Conservation (phyloP, 2,888 invertebrate species). For the Trachelus stipa region DNA sequence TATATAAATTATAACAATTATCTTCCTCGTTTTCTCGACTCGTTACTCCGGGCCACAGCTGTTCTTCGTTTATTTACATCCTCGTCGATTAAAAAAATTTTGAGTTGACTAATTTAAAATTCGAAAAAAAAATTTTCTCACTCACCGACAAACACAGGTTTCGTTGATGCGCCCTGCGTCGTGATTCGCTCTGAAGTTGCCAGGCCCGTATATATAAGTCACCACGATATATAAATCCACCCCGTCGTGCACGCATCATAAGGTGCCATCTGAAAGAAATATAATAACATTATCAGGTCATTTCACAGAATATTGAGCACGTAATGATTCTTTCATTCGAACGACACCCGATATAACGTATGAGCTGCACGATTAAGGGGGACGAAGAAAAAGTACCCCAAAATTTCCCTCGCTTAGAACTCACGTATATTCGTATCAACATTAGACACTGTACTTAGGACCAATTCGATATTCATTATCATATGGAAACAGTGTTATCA, state of each 20-base stretch:
- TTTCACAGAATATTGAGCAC: background rate
- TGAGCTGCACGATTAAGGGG: background rate
- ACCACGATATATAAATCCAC: constrained; percentile 66
- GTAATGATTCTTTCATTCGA: background rate
- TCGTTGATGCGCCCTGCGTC: constrained; percentile 55
- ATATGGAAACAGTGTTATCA: background rate
- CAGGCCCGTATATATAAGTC: constrained; percentile 70
- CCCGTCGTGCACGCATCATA: constrained; percentile 66
- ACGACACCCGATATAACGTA: background rate
- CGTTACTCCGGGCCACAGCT: background rate
- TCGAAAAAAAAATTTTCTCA: background rate
- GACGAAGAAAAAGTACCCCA: background rate
- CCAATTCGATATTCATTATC: background rate
- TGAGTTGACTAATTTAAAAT: too few relatives aligned
- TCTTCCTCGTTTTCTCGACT: background rate
- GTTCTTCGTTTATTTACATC: background rate
- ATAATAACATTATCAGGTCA: background rate
- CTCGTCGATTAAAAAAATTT: background rate
- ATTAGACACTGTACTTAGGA: background rate
- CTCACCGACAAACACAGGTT: constrained; percentile 61
- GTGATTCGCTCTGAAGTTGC: constrained; percentile 69
- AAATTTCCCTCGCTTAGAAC: background rate
- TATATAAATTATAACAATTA: background rate
- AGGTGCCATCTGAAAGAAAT: constrained; percentile 68
- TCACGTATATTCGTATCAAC: background rate